Base-by-base conservation (phyloP, 2,113 vertebrate species). In the Acrocephalus kingi region DNA sequence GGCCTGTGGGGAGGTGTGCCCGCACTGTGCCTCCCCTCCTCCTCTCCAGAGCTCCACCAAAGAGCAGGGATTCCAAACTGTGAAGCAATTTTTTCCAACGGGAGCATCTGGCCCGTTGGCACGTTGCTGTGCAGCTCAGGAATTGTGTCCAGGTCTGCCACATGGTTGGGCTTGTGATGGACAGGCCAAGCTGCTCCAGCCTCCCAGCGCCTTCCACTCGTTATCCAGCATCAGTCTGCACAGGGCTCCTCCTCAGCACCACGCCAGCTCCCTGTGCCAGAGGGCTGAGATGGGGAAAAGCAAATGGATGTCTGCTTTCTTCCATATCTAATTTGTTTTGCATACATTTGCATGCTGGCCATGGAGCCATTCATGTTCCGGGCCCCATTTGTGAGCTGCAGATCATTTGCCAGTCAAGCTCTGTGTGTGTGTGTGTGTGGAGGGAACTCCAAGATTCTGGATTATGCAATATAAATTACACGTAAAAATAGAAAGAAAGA, bases 31-130 rank as follows among this genome's bases (percentile, higher is more conserved):
- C 96, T 96, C 95, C 95, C 89, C 61, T 49, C 95, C 96, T 97
- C 95, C 94, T 96, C 93, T 90, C 74, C 90, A 63, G 93, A 96
- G 94, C 96, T 64, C 74, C 97, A 97, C 97, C 97, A 97, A 98
- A 96, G 97, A 96, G 96, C 93, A 95, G 96, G 91, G 94, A 98
- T 96, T 97, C 97, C 97, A 97, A 98, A 97, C 96, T 89, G 96
- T 98, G 97, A 97, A 97, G 97, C 97, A 98, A 98, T 97, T 98
- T 97, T 97, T 97, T 97, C 97, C 98, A 97, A 59, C 8, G 39
- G 97, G 94, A 98, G 97, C 98, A 98, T 98, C 98, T 98, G 98
- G 97, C 95, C 94, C 14, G 39, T 61, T 97, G 98, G 98, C 98
- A 96, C 73, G 46, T 82, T 33, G 19, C 69, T n/a, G 86, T 39